phyloP scores from a whole-genome alignment of 1,140 invertebrate genomes.

The Drosophila malerkotliana region DNA sequence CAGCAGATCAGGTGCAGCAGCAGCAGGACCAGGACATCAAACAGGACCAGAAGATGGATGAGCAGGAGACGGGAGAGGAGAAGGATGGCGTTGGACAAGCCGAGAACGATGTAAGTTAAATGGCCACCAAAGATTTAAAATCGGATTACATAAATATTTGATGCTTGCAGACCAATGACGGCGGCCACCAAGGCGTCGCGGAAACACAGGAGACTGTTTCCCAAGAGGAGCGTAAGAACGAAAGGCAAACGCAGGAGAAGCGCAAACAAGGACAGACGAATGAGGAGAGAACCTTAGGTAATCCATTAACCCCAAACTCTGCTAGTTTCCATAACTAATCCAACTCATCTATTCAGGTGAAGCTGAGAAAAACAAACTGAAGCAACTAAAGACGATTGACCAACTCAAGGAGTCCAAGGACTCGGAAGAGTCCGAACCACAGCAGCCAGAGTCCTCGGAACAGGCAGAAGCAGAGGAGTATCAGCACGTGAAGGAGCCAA shows the following conservation, averaged over 20 bases:
- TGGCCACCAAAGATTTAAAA: not conserved
- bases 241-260: slow-evolving; percentile 71
- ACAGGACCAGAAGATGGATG: slow-evolving; percentile 80
- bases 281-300: slow-evolving; percentile 86
- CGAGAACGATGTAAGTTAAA: slow-evolving; percentile 85
- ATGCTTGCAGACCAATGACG: slow-evolving; percentile 82
- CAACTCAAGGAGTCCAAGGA: slow-evolving; percentile 84
- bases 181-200: slow-evolving; percentile 86
- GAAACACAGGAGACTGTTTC: slow-evolving; percentile 84
- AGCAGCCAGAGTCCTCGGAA: slow-evolving; percentile 78
- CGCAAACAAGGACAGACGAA: slow-evolving; percentile 84
- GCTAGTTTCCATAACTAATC: not conserved
- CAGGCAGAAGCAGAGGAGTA: slow-evolving; percentile 86
- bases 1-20: slow-evolving; percentile 74
- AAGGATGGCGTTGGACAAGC: slow-evolving; percentile 87
- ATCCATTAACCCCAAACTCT: not conserved
- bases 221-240: slow-evolving; percentile 80
- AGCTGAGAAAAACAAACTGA: slow-evolving; percentile 84
- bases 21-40: slow-evolving; percentile 68
- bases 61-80: slow-evolving; percentile 85
- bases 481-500: slow-evolving; percentile 93
- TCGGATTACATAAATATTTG: not conserved
- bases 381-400: slow-evolving; percentile 87
- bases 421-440: slow-evolving; percentile 84
- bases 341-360: slow-evolving; percentile 70